These are phyloP conservation scores for Scarus forsteni DNA, from an alignment of 2,797 vertebrate genomes.

Conservation along the genomic window DNA sequence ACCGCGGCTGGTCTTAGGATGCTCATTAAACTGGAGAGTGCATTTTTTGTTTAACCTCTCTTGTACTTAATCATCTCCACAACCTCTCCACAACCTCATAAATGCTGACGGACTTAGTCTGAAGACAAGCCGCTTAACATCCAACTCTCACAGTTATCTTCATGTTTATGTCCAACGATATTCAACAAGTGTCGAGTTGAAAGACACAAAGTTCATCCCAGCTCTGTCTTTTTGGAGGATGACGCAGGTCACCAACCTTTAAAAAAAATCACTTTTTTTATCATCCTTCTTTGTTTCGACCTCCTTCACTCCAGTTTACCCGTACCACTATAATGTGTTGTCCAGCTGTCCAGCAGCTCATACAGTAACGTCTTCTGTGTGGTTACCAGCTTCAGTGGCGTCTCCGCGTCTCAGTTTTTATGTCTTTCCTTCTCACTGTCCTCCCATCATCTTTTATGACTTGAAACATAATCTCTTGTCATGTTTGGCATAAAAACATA, in stretches of 20 bases:
- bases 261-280: background rate
- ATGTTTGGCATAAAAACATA: background rate
- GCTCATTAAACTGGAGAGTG: no score
- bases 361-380: conserved; percentile 2
- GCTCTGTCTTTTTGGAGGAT: background rate
- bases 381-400: background rate
- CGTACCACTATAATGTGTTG: conserved; percentile 3
- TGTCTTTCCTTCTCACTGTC: background rate
- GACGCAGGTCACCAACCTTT: background rate
- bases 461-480: background rate
- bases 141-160: background rate
- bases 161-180: background rate
- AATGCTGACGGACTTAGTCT: no score
- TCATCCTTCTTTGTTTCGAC: conserved; percentile 1
- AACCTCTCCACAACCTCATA: no score
- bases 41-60: no score
- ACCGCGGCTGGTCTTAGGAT: no score
- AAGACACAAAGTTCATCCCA: no score
- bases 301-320: background rate
- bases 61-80: no score
- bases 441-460: background rate
- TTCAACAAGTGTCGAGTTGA: background rate
- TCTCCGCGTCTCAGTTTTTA: conserved; percentile 1
- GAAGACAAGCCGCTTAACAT: no score
- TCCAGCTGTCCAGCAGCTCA: conserved; percentile 12